phyloP scores from a whole-genome alignment of 2,888 invertebrate species.

The Nephrotoma guestfalica region DNA sequence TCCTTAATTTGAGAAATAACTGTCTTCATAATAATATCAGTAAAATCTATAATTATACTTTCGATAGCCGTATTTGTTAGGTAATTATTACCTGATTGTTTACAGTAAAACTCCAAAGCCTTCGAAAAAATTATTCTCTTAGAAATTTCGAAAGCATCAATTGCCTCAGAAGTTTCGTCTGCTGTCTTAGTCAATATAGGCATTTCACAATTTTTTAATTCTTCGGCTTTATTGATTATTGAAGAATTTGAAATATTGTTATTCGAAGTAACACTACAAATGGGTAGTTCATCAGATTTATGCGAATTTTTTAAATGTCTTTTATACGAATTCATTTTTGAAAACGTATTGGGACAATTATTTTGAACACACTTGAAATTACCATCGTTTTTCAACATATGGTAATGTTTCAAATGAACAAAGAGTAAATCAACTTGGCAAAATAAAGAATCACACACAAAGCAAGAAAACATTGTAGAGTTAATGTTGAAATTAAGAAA shows the following conservation, averaged over 20 bases:
- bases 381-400: too few species aligned
- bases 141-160: background rate
- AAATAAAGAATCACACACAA: too few species aligned
- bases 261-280: background rate
- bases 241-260: background rate
- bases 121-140: background rate
- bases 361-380: background rate
- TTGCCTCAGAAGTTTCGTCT: background rate
- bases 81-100: background rate
- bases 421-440: too few species aligned
- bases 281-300: too few species aligned
- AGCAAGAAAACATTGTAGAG: too few species aligned
- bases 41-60: background rate
- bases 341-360: background rate
- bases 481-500: too few species aligned
- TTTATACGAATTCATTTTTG: background rate
- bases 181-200: background rate
- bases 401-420: too few species aligned
- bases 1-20: background rate
- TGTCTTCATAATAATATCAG: background rate
- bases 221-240: background rate
- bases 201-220: background rate
- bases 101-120: background rate
- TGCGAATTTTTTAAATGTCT: too few species aligned
- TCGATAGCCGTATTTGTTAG: background rate